A percentile compares a stretch with the other conserved stretches of the same genome.
Conservation (phyloP, 1,140 invertebrate species). For the Cyclina sinensis region DNA sequence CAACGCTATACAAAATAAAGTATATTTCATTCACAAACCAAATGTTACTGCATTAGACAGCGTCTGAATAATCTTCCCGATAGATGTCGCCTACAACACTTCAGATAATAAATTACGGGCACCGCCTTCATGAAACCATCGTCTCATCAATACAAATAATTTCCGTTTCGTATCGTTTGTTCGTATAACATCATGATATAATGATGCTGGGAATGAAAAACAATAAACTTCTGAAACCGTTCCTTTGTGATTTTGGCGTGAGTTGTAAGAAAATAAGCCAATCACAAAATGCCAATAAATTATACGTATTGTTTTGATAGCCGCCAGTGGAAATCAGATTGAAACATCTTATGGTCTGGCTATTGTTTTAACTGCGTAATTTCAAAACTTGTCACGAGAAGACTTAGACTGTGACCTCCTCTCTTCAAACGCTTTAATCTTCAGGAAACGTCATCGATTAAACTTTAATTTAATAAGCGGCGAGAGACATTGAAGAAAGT, state of each 20-base stretch:
- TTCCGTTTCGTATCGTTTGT: background rate
- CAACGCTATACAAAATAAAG: too few relatives aligned
- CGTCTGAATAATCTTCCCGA: too few relatives aligned
- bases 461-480: too few relatives aligned
- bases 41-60: too few relatives aligned
- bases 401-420: too few relatives aligned
- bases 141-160: background rate
- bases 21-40: too few relatives aligned
- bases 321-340: background rate
- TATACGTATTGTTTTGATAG: constrained; percentile 10
- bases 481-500: too few relatives aligned
- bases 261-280: background rate
- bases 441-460: too few relatives aligned
- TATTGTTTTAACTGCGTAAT: too few relatives aligned
- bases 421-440: too few relatives aligned
- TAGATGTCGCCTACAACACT: background rate
- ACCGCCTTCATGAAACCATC: background rate
- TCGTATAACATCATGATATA: background rate
- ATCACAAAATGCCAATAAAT: background rate
- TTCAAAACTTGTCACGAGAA: too few relatives aligned
- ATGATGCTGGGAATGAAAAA: constrained; percentile 4
- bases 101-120: background rate
- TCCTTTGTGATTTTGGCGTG: background rate
- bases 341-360: background rate
- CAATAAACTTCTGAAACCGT: background rate